phyloP scores from a whole-genome alignment of 2,888 invertebrate species.

The Laspeyria flexula region DNA sequence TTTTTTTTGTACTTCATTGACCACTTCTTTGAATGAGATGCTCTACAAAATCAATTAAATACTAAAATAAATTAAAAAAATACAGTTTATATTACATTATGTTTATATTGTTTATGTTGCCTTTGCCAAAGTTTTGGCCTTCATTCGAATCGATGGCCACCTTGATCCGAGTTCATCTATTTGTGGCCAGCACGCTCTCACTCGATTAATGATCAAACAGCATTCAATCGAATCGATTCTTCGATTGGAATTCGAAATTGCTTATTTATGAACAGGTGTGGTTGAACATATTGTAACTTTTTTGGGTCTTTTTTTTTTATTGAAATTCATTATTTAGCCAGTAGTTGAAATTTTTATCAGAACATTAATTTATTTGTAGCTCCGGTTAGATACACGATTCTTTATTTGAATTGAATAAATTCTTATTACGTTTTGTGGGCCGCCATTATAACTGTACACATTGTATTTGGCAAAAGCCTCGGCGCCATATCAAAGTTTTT shows the following conservation, averaged over 20 bases:
- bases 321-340: neutral
- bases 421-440: too few species aligned
- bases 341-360: too few species aligned
- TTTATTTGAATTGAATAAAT: too few species aligned
- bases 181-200: constrained; percentile 48
- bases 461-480: too few species aligned
- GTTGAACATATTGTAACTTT: constrained; percentile 13
- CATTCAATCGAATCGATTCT: constrained; percentile 42
- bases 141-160: constrained; percentile 49
- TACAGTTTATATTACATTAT: constrained; percentile 26
- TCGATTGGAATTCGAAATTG: constrained; percentile 42
- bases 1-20: too few species aligned
- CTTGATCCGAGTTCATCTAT: constrained; percentile 58
- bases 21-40: too few species aligned
- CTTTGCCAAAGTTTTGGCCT: constrained; percentile 54
- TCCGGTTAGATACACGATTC: too few species aligned
- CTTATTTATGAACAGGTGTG: constrained; percentile 41
- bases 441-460: too few species aligned
- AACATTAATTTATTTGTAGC: too few species aligned
- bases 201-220: constrained; percentile 49
- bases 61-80: neutral
- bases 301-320: constrained; percentile 8
- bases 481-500: too few species aligned
- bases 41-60: too few species aligned
- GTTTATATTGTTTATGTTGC: constrained; percentile 39